Evolutionary conservation across 2,888 invertebrate species (phyloP), one percentile per base, ranked within the genome.

Genomic region (Dolichopus griseipennis): DNA sequence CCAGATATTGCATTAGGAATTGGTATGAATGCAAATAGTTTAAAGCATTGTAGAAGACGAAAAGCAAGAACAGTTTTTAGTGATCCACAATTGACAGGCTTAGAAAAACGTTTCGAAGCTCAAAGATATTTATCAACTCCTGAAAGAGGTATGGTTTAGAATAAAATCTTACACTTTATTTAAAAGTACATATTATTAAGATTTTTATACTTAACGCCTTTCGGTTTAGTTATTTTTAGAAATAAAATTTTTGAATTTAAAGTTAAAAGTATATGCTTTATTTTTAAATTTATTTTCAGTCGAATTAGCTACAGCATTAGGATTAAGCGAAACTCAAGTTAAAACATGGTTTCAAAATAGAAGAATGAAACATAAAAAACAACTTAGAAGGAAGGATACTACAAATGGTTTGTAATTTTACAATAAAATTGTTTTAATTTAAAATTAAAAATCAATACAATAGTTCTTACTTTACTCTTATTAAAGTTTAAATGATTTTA

Each of bases 301-400:
- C 15, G 97, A 97, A 79, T 83, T 97, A 69, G 97, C 97, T 0
- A 90, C 92, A 0, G 94, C 95, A 0, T 85, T 97, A 66, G 95
- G 91, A 78, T 85, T 97, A 21, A 96, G 96, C 18, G 97, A 97
- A 83, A 97, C 97, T 0, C 90, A 97, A 85, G 94, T 97, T 72
- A 97, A 97, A 84, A 97, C 97, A 70, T 97, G 97, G 97, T 97
- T 97, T 83, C 97, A 97, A 83, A 97, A 97, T 83, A 84, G 97
- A 34, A 84, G 97, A 74, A 97, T 97, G 97, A 95, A 95, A 79
- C 94, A 95, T 80, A 95, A 95, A 85, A 95, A 95, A 76, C 93
- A 94, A 77, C 83, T 94, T 81, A 72, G 81, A 62, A 73, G 81
- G 68, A 74, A 81, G 66, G 81, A 81, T 69, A 76, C 78, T 66